Percentiles rank a stretch among this genome's conserved stretches.
Evolutionary conservation across 1,140 invertebrate species (phyloP).

Genomic region (Apis cerana): DNA sequence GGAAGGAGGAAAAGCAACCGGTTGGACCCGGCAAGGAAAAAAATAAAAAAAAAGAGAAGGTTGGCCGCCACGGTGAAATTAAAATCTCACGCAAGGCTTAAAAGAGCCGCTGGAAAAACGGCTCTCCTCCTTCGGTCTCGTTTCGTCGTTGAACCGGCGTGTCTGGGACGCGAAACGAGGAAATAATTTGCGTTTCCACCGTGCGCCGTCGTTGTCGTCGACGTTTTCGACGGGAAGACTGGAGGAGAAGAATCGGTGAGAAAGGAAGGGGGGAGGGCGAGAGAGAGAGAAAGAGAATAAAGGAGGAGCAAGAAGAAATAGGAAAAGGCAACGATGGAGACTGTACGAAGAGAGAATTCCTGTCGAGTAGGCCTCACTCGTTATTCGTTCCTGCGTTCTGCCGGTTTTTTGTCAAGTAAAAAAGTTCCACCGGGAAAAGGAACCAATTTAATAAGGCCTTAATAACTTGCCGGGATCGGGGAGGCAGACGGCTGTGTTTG

Average conservation of each 20-base stretch:
- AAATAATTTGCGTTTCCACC: constrained; percentile 57
- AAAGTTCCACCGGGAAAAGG: constrained; percentile 58
- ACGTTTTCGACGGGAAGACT: constrained; percentile 1
- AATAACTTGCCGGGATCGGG: constrained; percentile 67
- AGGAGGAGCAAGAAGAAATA: neutral
- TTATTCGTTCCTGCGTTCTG: constrained; percentile 58
- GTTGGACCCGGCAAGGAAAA: neutral
- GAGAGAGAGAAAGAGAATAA: no score
- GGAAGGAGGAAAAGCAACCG: neutral
- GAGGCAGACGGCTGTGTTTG: constrained; percentile 70
- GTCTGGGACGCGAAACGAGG: constrained; percentile 59
- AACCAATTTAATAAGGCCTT: constrained; percentile 75
- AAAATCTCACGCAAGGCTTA: constrained; percentile 52
- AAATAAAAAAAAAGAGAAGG: neutral
- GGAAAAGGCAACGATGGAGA: neutral
- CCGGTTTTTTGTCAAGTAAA: constrained; percentile 62
- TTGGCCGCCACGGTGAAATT: constrained; percentile 32
- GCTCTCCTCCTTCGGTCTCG: constrained; percentile 27
- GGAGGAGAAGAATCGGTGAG: constrained; percentile 16
- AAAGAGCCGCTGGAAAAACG: constrained; percentile 39
- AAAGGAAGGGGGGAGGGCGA: no score
- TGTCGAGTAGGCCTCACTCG: constrained; percentile 57
- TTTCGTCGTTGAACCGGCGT: constrained; percentile 40
- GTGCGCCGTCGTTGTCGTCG: constrained; percentile 26
- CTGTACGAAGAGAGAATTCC: neutral